Conservation (phyloP, 2,797 vertebrate genomes). For the Aeoliscus strigatus region DNA sequence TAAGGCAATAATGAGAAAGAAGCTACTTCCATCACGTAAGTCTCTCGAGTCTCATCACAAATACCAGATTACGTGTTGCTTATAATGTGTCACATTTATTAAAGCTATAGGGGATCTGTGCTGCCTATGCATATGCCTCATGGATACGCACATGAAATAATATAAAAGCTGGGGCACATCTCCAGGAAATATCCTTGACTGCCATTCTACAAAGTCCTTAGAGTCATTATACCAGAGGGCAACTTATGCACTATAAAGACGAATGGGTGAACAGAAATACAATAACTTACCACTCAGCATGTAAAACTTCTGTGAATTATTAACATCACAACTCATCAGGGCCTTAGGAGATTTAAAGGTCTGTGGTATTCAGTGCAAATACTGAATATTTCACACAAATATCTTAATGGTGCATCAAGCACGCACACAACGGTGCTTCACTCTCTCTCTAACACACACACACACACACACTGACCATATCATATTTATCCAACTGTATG, state of each 20-base stretch:
- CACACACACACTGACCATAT: slow-evolving; percentile 22
- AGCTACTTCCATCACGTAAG: slow-evolving; percentile 63
- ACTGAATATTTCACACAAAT: too few relatives aligned
- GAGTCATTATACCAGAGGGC: slow-evolving; percentile 50
- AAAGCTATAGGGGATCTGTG: too few relatives aligned
- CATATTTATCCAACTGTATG: slow-evolving; percentile 66
- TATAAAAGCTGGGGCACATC: slow-evolving; percentile 43
- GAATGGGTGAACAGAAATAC: slow-evolving; percentile 56
- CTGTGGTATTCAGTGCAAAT: slow-evolving; percentile 12
- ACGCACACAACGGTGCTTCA: slow-evolving; percentile 12
- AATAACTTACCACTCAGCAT: slow-evolving; percentile 57
- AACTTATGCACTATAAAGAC: slow-evolving; percentile 66
- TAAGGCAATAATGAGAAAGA: slow-evolving; percentile 62
- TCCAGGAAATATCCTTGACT: slow-evolving; percentile 61
- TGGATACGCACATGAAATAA: slow-evolving; percentile 21
- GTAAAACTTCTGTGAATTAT: slow-evolving; percentile 62
- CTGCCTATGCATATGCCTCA: too few relatives aligned
- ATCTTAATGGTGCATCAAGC: too few relatives aligned
- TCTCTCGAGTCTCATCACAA: slow-evolving; percentile 65
- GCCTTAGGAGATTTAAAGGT: slow-evolving; percentile 9
- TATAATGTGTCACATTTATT: too few relatives aligned
- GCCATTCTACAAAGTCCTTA: slow-evolving; percentile 54
- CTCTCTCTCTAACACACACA: slow-evolving; percentile 10
- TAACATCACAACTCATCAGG: slow-evolving; percentile 56
- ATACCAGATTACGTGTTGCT: slow-evolving; percentile 71